These are phyloP conservation scores for Silurus asotus DNA, from an alignment of 2,113 vertebrate species.

Conservation along the genomic window DNA sequence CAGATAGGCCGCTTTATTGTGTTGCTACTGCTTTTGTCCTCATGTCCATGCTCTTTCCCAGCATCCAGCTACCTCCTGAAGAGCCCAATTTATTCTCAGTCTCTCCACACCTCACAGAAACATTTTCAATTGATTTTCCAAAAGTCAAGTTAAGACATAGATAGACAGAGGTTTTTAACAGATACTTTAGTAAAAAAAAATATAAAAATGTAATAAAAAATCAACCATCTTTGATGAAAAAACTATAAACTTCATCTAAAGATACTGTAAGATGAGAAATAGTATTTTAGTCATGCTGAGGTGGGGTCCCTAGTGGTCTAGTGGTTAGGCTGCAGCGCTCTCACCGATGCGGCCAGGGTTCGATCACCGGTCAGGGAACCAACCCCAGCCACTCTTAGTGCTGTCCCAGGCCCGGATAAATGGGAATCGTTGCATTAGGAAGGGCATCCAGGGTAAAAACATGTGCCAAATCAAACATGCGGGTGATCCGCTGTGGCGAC, in stretches of 20 bases:
- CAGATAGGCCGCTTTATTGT: neutral
- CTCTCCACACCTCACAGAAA: neutral
- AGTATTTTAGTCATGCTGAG: too few relatives aligned
- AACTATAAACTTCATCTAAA: neutral
- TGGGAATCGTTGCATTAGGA: too few relatives aligned
- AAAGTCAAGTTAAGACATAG: neutral
- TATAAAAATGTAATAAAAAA: neutral
- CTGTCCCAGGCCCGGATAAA: too few relatives aligned
- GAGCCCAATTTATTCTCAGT: neutral
- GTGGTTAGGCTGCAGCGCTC: too few relatives aligned
- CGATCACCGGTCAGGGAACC: too few relatives aligned
- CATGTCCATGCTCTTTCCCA: neutral
- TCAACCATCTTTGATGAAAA: neutral
- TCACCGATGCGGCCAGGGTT: too few relatives aligned
- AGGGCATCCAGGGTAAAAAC: too few relatives aligned
- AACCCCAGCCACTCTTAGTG: too few relatives aligned
- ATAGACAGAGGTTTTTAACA: neutral
- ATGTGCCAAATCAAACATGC: too few relatives aligned
- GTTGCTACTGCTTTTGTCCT: neutral
- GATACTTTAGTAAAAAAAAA: neutral
- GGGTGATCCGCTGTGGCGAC: too few relatives aligned
- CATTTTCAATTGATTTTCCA: neutral
- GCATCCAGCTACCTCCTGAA: neutral
- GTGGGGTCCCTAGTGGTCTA: too few relatives aligned
- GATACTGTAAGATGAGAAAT: too few relatives aligned